Evolutionary conservation across 2,888 invertebrate species (phyloP).

Genomic region (Barypeithes pellucidus): DNA sequence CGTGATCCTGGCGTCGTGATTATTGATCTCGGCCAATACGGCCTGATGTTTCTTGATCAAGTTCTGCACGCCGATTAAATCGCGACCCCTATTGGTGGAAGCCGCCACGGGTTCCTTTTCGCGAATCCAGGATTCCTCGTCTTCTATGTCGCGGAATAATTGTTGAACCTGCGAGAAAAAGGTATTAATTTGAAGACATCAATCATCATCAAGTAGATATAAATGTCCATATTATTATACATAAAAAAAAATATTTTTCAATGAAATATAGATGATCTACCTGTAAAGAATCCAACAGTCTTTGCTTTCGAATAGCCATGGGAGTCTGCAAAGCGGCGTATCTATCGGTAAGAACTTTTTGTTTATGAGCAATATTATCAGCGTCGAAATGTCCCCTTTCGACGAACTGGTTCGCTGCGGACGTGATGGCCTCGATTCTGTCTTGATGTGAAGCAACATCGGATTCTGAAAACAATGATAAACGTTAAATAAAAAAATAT

Average conservation of each 20-base stretch:
- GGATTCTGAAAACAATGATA: slow-evolving; percentile 80
- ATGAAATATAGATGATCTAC: slow-evolving; percentile 26
- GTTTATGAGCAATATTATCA: slow-evolving; percentile 92
- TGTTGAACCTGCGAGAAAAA: slow-evolving; percentile 92
- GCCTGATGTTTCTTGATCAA: slow-evolving; percentile 99
- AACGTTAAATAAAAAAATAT: slow-evolving; percentile 4
- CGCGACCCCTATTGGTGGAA: no score
- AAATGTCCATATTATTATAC: no score
- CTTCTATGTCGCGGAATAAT: slow-evolving; percentile 97
- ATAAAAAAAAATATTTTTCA: no score
- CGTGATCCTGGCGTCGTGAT: slow-evolving; percentile 95
- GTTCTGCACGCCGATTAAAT: slow-evolving; percentile 99
- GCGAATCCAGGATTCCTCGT: slow-evolving; percentile 99
- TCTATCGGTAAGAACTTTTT: slow-evolving; percentile 85
- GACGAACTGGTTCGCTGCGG: slow-evolving; percentile 93
- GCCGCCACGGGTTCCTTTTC: slow-evolving; percentile 99
- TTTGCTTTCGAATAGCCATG: slow-evolving; percentile 90
- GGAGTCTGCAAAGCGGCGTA: slow-evolving; percentile 91
- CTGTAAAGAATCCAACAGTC: slow-evolving; percentile 92
- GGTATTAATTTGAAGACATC: not conserved
- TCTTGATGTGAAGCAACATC: slow-evolving; percentile 98
- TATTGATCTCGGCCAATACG: slow-evolving; percentile 94
- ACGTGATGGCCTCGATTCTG: slow-evolving; percentile 92
- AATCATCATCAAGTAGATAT: not conserved
- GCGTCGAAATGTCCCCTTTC: slow-evolving; percentile 97